Evolutionary conservation across 2,888 invertebrate genomes (phyloP).

Genomic region (Endotricha flammealis): DNA sequence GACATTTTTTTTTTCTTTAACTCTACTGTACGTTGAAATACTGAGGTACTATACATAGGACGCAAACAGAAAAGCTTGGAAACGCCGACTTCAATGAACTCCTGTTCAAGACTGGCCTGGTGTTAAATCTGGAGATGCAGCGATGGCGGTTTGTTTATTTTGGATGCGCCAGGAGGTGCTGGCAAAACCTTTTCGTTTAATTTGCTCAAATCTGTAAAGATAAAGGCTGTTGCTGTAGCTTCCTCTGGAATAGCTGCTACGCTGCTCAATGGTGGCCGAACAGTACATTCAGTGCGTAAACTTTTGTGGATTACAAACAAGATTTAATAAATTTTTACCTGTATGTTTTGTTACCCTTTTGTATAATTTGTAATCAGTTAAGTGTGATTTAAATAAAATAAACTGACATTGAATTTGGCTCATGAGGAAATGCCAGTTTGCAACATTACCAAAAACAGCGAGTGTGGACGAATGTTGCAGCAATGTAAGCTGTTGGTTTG

Average conservation of each 20-base stretch:
- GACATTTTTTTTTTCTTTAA: too few species aligned
- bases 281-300: too few species aligned
- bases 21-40: background rate
- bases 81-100: background rate
- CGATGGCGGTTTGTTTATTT: conserved; percentile 5
- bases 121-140: conserved; percentile 18
- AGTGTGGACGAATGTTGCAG: background rate
- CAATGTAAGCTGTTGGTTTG: conserved; percentile 6
- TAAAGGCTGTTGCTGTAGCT: conserved; percentile 9
- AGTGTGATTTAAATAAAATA: background rate
- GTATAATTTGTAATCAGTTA: background rate
- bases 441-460: too few species aligned
- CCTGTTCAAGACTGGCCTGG: conserved; percentile 17
- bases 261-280: background rate
- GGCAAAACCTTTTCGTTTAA: too few species aligned
- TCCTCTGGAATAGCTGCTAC: too few species aligned
- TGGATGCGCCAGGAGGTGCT: too few species aligned
- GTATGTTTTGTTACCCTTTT: too few species aligned
- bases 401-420: too few species aligned
- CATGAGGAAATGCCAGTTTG: too few species aligned
- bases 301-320: too few species aligned
- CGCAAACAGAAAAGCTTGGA: background rate
- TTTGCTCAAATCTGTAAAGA: too few species aligned
- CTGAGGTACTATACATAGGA: background rate
- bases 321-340: too few species aligned